Base-by-base conservation (phyloP, 2,797 vertebrate species). In the Neosalanx taihuensis region DNA sequence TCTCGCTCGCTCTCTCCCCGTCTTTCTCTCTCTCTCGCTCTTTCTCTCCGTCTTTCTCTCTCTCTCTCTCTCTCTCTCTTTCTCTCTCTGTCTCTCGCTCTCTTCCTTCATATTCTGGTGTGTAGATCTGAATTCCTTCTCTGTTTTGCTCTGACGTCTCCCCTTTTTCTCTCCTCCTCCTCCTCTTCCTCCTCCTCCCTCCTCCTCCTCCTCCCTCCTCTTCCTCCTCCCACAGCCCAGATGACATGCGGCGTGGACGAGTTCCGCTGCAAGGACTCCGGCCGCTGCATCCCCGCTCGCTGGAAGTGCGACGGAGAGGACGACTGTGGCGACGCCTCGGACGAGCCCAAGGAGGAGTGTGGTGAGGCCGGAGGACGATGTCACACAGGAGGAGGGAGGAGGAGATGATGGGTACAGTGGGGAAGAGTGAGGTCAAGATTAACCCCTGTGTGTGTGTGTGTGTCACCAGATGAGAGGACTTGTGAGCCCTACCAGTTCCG, bases 401-500 rank as follows among this genome's bases (percentile, higher is more conserved):
- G 17, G 56, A 33, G 59, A 26, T 20, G 59, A 26, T 20, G n/a
- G 7, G 4, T 53, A 18, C 2, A 6, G 1, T 33, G 5, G 18
- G 13, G 1, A 4, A 18, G 18, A 10, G 12, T 46, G 29, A 46
- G 41, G 9, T 12, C 3, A 13, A 46, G 41, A 9, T 3, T 46
- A 46, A 46, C 41, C 10, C 12, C 9, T 5, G 10, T 18, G 5
- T 2, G 64, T 74, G 1, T 3, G 13, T 33, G 0, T 72, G 10
- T 13, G 0, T 46, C 41, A 46, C 41, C 82, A 99, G 97, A 98
- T 0, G 96, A 99, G 80, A 91, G 97, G n/a, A 99, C 97, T 0
- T 99, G 98, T 0, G 98, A 99, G 84, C 98, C 98, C 0, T 99
- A 99, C 89, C 98, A 99, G 92, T 99, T 99, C 90, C 95, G 97